These are phyloP conservation scores for Typhlomys cinereus DNA, from an alignment of 2,113 vertebrate species.

Conservation along the genomic window DNA sequence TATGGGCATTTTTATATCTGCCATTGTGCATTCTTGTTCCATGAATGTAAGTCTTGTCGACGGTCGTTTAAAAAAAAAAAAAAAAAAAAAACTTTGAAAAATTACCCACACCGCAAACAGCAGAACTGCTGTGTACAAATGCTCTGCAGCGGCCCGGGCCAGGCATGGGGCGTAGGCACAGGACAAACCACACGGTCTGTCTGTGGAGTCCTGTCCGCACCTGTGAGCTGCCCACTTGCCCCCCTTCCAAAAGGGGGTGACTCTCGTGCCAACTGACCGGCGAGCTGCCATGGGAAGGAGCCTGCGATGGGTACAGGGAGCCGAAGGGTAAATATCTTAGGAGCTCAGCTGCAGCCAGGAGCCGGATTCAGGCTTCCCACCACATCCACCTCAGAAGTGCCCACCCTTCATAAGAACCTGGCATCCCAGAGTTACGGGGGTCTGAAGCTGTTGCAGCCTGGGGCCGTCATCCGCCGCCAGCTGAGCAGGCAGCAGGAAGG, in stretches of 20 bases:
- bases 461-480: slow-evolving; percentile 70
- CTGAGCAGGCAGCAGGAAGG: slow-evolving; percentile 75
- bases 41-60: slow-evolving; percentile 55
- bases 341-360: slow-evolving; percentile 48
- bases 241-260: slow-evolving; percentile 62
- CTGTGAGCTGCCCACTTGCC: slow-evolving; percentile 77
- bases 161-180: slow-evolving; percentile 73
- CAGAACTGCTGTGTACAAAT: slow-evolving; percentile 66
- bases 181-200: slow-evolving; percentile 75
- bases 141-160: slow-evolving; percentile 66
- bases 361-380: slow-evolving; percentile 24
- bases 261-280: slow-evolving; percentile 63
- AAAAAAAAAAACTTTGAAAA: slow-evolving; percentile 66
- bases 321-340: slow-evolving; percentile 58
- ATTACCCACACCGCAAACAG: slow-evolving; percentile 63
- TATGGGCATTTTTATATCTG: slow-evolving; percentile 45
- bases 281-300: slow-evolving; percentile 55
- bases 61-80: not conserved
- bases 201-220: slow-evolving; percentile 72
- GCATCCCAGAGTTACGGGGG: slow-evolving; percentile 61
- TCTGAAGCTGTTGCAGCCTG: slow-evolving; percentile 52
- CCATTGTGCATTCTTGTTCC: slow-evolving; percentile 21
- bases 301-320: not conserved
- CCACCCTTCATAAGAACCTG: slow-evolving; percentile 24
- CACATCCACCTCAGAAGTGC: slow-evolving; percentile 18